These are phyloP conservation scores for Drosophila leontia DNA, from an alignment of 1,140 invertebrate genomes.

Conservation along the genomic window DNA sequence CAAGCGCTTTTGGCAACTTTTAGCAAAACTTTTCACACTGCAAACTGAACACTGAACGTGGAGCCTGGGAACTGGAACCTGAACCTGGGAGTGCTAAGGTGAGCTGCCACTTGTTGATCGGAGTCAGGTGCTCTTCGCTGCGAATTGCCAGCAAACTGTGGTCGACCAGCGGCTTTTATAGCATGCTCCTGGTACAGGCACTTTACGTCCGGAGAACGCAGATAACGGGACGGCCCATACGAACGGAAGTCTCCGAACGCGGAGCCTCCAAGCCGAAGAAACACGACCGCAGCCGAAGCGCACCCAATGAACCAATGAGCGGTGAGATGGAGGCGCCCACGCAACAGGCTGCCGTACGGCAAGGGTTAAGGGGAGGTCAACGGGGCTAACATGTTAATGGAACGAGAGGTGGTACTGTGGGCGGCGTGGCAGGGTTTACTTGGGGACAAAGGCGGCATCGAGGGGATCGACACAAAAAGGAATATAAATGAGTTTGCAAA, in stretches of 20 bases:
- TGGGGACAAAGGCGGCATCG: slow-evolving; percentile 12
- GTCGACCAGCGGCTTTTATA: slow-evolving; percentile 71
- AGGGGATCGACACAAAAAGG: not conserved
- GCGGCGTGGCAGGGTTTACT: not conserved
- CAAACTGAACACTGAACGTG: not conserved
- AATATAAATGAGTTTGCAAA: too few relatives aligned
- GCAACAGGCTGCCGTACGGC: slow-evolving; percentile 59
- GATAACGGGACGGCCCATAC: slow-evolving; percentile 69
- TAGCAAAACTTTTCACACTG: slow-evolving; percentile 27
- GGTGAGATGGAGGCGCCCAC: slow-evolving; percentile 48
- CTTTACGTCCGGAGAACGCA: slow-evolving; percentile 15
- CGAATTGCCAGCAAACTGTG: slow-evolving; percentile 72
- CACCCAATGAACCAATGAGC: slow-evolving; percentile 62
- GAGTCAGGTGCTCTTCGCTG: slow-evolving; percentile 54
- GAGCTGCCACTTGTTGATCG: slow-evolving; percentile 28
- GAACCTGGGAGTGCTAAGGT: not conserved
- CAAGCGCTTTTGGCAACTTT: slow-evolving; percentile 45
- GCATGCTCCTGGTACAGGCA: slow-evolving; percentile 33
- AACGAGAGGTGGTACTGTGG: not conserved
- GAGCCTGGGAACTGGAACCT: slow-evolving; percentile 2
- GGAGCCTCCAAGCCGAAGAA: slow-evolving; percentile 38
- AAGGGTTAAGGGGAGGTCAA: slow-evolving; percentile 1
- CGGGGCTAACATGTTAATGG: not conserved
- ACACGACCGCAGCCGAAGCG: slow-evolving; percentile 37
- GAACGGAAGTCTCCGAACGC: slow-evolving; percentile 42